Conservation (phyloP, 2,888 invertebrate genomes). For the Stegophylla sp. region DNA sequence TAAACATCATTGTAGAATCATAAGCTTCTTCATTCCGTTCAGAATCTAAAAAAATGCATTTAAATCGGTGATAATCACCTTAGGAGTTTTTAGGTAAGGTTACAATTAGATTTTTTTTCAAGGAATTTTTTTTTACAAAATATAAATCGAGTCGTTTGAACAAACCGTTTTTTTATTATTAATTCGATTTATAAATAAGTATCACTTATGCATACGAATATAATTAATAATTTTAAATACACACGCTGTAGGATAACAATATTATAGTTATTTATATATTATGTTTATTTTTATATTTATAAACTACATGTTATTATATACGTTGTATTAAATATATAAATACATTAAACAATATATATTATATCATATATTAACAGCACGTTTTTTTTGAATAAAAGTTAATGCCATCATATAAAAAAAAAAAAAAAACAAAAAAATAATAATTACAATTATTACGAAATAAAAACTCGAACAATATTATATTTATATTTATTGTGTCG, state of each 20-base stretch:
- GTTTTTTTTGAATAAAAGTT: neutral
- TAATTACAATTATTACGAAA: neutral
- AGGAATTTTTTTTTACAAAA: too few relatives aligned
- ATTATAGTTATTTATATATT: too few relatives aligned
- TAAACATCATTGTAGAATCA: too few relatives aligned
- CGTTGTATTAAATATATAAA: conserved; percentile 19
- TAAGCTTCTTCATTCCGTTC: too few relatives aligned
- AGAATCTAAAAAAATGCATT: too few relatives aligned
- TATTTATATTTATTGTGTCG: neutral
- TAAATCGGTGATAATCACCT: too few relatives aligned
- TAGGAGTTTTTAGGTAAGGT: too few relatives aligned
- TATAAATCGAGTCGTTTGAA: neutral
- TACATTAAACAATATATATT: conserved; percentile 23
- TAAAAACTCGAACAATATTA: conserved; percentile 13
- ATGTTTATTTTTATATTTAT: neutral
- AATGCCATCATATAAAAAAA: neutral
- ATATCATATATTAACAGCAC: conserved; percentile 1
- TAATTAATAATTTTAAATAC: neutral
- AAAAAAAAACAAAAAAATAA: neutral
- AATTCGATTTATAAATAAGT: conserved; percentile 16
- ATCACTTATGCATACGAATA: neutral
- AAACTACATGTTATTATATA: neutral
- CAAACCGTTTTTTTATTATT: neutral
- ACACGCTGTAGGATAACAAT: neutral
- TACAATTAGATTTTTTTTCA: too few relatives aligned